phyloP scores from a whole-genome alignment of 2,888 invertebrate species.

The Seladonia tumulorum region DNA sequence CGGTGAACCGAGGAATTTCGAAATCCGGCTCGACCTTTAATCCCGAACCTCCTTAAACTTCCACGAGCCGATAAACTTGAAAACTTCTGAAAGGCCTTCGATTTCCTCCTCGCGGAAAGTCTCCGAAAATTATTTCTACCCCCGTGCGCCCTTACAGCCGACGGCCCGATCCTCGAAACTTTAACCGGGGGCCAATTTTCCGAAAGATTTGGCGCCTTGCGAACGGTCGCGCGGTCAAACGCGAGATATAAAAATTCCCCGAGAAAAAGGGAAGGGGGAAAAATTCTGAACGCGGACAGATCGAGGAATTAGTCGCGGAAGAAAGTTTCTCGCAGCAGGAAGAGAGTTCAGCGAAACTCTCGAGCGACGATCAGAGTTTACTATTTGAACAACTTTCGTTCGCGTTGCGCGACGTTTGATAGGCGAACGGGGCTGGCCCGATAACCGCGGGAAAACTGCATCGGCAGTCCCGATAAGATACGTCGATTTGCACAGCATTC shows the following conservation, averaged over 20 bases:
- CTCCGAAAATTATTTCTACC: background rate
- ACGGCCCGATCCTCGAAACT: background rate
- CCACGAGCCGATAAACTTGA: background rate
- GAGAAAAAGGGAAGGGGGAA: no score
- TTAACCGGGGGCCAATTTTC: background rate
- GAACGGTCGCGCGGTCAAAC: background rate
- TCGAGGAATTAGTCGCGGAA: background rate
- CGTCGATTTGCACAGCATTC: background rate
- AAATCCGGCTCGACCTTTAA: background rate
- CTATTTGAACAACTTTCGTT: slow-evolving; percentile 7
- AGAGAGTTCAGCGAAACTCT: background rate
- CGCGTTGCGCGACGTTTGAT: background rate
- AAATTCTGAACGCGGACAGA: no score
- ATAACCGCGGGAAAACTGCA: background rate
- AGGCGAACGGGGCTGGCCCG: background rate
- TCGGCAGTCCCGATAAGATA: slow-evolving; percentile 6
- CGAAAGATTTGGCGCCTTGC: background rate
- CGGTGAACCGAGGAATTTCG: background rate
- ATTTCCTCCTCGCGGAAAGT: background rate
- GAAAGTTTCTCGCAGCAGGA: background rate
- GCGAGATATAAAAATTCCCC: background rate
- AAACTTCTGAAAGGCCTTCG: background rate
- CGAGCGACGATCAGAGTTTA: background rate
- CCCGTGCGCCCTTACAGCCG: background rate
- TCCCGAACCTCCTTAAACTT: slow-evolving; percentile 2